Conservation (phyloP, 1,140 invertebrate species). For the Saccostrea echinata region DNA sequence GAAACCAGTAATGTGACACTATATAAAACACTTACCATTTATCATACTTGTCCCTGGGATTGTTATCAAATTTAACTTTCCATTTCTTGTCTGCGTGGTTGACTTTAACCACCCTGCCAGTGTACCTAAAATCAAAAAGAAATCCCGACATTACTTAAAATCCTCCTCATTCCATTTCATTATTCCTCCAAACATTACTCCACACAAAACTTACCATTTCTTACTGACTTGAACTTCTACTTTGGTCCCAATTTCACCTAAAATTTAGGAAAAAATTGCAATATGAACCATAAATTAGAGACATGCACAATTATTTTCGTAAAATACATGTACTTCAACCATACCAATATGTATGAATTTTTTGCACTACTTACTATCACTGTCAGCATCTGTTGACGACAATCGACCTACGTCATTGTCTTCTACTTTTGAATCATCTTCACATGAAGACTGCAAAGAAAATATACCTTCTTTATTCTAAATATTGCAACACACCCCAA, state of each 20-base stretch:
- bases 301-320: too few relatives aligned
- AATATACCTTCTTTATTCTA: background rate
- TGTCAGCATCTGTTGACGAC: constrained; percentile 64
- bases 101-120: constrained; percentile 71
- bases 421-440: constrained; percentile 56
- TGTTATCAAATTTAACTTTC: constrained; percentile 78
- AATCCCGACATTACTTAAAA: background rate
- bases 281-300: background rate
- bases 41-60: constrained; percentile 78
- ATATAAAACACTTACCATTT: constrained; percentile 75
- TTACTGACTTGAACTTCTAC: constrained; percentile 70
- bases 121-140: constrained; percentile 64
- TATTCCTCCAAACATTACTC: background rate
- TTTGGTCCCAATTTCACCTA: constrained; percentile 68
- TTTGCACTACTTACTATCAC: constrained; percentile 61
- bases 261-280: constrained; percentile 35
- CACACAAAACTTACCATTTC: constrained; percentile 69
- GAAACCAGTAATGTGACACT: too few relatives aligned
- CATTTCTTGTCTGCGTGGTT: constrained; percentile 71
- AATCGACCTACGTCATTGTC: constrained; percentile 49
- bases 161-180: background rate
- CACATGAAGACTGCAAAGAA: constrained; percentile 51
- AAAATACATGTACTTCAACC: too few relatives aligned
- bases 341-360: too few relatives aligned
- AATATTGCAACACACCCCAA: too few relatives aligned